Percentiles rank a stretch among this genome's conserved stretches.
These are phyloP conservation scores for Petrolisthes cinctipes DNA, from an alignment of 2,888 invertebrate genomes.

Conservation along the genomic window DNA sequence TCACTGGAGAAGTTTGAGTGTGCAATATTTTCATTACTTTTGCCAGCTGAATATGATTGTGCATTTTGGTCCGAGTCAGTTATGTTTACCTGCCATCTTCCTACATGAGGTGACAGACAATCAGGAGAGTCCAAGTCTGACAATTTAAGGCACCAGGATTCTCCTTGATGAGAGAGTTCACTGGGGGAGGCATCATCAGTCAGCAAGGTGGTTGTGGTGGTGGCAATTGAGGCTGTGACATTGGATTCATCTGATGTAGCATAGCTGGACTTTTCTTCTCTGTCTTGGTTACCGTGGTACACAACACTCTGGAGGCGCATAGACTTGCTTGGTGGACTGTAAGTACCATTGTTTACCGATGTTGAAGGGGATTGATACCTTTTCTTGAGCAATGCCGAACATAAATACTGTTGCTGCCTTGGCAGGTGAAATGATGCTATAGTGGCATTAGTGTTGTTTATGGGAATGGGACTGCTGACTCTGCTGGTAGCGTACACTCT, in stretches of 20 bases:
- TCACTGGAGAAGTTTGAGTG: too few species aligned
- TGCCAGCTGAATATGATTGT: too few species aligned
- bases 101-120: slow-evolving; percentile 28
- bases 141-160: slow-evolving; percentile 56
- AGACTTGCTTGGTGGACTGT: too few species aligned
- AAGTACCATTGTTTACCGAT: too few species aligned
- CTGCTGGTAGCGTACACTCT: neutral
- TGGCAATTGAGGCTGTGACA: neutral
- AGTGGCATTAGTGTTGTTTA: neutral
- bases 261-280: neutral
- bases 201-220: slow-evolving; percentile 37
- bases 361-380: neutral
- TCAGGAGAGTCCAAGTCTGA: slow-evolving; percentile 54
- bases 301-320: too few species aligned
- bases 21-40: too few species aligned
- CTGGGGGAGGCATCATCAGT: slow-evolving; percentile 27
- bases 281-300: neutral
- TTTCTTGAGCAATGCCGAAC: slow-evolving; percentile 4
- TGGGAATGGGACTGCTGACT: slow-evolving; percentile 36
- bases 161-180: slow-evolving; percentile 30
- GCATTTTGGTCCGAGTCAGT: neutral
- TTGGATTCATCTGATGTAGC: slow-evolving; percentile 3
- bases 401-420: neutral
- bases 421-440: too few species aligned
- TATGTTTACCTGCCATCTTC: slow-evolving; percentile 9